A percentile compares a stretch with the other conserved stretches of the same genome.
These are phyloP conservation scores for Colossoma macropomum DNA, from an alignment of 2,113 vertebrate genomes.

Conservation along the genomic window DNA sequence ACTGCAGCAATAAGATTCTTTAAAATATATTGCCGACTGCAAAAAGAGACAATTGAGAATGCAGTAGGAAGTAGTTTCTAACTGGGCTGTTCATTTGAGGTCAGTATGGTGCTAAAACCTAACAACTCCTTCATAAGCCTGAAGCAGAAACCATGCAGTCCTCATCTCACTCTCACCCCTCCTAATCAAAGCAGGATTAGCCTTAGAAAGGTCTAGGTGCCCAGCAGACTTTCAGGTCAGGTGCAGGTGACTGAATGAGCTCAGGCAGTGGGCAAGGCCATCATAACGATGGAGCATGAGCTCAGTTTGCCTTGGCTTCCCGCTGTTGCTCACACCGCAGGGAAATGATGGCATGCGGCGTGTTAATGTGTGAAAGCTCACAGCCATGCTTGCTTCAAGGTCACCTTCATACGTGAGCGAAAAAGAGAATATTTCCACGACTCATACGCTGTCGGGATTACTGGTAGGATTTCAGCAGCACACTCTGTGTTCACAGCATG, in stretches of 20 bases:
- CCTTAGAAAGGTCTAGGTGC: background rate
- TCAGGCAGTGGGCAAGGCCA: background rate
- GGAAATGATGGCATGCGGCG: background rate
- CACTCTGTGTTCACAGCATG: constrained; percentile 13
- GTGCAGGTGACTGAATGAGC: background rate
- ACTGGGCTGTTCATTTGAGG: background rate
- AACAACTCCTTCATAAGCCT: background rate
- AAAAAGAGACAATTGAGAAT: no score
- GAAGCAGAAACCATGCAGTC: background rate
- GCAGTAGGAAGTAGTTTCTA: background rate
- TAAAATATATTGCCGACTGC: no score
- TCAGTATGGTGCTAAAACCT: background rate
- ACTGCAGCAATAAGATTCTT: no score
- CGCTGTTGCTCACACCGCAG: background rate
- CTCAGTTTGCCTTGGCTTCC: background rate
- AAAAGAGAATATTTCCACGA: constrained; percentile 3
- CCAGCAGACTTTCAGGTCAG: background rate
- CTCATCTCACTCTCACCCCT: background rate
- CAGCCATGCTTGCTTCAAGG: background rate
- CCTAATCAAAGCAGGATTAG: background rate
- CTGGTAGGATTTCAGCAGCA: background rate
- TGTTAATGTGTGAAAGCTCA: background rate
- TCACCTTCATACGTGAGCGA: constrained; percentile 24
- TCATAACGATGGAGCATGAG: background rate
- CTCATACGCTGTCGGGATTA: constrained; percentile 1